Evolutionary conservation across 2,797 vertebrate species (phyloP), one percentile per base, ranked within the genome.

Genomic region (Sebastes itinus): DNA sequence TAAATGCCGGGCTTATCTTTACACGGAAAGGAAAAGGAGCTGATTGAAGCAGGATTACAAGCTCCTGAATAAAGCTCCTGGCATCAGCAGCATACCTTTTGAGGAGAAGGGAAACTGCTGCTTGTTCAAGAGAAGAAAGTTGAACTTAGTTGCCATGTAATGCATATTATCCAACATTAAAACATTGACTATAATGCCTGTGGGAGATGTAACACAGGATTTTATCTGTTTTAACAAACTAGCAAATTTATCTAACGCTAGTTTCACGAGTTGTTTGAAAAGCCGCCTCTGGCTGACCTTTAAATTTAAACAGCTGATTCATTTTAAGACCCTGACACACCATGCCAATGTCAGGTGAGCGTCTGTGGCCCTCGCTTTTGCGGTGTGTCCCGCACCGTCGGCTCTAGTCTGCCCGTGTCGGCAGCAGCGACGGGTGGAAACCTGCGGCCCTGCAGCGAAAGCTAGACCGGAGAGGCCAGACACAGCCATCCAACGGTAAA

Each of bases 31-130:
- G 88, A 92, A 95, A 94, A 94, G 88, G 85, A 93, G 95, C 94
- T 95, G 95, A 95, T 96, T 94, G 93, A 94, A 94, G 95, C 94
- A 93, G 94, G 94, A 96, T 96, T 95, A 95, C 92, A 91, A 92
- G 93, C 88, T 93, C 85, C 88, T 88, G 92, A 92, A 95, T 93
- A 93, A 94, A 95, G 92, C 93, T 90, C 87, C 92, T 87, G 87
- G 92, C 95, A 94, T 92, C 92, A 92, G 94, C 91, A 92, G 87
- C 88, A 87, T 92, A 90, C 83, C 88, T 85, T 92, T 81, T 33
- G 78, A 87, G 82, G 63, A 76, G 59, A 82, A 72, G 59, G 69
- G 32, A 81, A 88, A 87, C 46, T 78, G 82, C 84, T 90, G 91
- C 84, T 80, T 82, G 87, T 89, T 87, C 87, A 84, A 75, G 78